Conservation (phyloP, 2,888 invertebrate species). For the Macropis europaea region DNA sequence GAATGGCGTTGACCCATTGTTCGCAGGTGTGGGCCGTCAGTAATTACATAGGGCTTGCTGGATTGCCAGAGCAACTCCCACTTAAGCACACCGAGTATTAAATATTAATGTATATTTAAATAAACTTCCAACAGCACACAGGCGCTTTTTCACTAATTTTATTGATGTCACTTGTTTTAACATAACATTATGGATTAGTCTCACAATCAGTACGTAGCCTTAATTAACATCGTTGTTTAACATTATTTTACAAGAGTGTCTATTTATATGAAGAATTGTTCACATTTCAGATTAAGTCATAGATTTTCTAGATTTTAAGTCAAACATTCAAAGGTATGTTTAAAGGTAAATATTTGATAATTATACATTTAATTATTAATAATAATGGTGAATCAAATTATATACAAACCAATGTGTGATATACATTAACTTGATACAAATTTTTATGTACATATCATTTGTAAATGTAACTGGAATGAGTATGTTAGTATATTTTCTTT, state of each 20-base stretch:
- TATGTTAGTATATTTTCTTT: not conserved
- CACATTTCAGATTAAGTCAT: no score
- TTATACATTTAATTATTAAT: no score
- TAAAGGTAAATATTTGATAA: no score
- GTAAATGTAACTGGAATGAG: not conserved
- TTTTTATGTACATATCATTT: no score
- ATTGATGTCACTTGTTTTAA: not conserved
- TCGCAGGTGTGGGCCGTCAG: slow-evolving; percentile 67
- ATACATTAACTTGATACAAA: no score
- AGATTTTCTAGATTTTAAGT: no score
- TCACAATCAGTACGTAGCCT: no score
- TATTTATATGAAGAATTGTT: no score
- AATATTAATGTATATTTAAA: slow-evolving; percentile 78
- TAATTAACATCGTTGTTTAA: not conserved
- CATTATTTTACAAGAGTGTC: not conserved
- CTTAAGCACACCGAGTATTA: slow-evolving; percentile 74
- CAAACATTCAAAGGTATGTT: no score
- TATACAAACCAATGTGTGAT: no score
- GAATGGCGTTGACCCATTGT: slow-evolving; percentile 45
- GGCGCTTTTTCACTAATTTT: slow-evolving; percentile 3
- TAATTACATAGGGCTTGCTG: slow-evolving; percentile 75
- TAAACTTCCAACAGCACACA: slow-evolving; percentile 70
- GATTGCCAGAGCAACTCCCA: slow-evolving; percentile 71
- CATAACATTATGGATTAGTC: not conserved
- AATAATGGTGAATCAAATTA: no score